Conservation (phyloP, 1,140 invertebrate genomes). For the Penaeus vannamei region DNA sequence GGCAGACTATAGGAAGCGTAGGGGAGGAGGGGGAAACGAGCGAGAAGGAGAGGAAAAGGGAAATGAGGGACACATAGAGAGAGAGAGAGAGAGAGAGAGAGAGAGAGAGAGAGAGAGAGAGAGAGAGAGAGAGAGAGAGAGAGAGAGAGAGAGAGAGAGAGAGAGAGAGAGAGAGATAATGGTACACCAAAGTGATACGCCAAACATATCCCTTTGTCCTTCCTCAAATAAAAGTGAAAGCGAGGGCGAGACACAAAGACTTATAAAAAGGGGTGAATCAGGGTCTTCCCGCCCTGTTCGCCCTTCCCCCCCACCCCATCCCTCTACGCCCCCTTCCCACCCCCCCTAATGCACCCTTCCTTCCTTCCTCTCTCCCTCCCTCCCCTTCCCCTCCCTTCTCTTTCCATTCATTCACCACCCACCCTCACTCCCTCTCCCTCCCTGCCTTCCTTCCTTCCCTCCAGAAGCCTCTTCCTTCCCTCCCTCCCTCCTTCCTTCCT, state of each 20-base stretch:
- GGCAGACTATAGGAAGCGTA: neutral
- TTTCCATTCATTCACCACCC: neutral
- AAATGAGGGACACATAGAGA: neutral
- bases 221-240: neutral
- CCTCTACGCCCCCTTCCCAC: neutral
- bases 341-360: neutral
- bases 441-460: neutral
- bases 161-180: too few relatives aligned
- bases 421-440: neutral
- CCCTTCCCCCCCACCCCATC: neutral
- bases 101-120: slow-evolving; percentile 44
- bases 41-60: neutral
- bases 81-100: slow-evolving; percentile 23
- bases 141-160: too few relatives aligned
- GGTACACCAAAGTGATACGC: neutral
- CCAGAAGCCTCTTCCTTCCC: too few relatives aligned
- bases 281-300: neutral
- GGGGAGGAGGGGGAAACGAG: too few relatives aligned
- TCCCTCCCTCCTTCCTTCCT: neutral
- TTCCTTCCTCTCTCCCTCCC: neutral
- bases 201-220: neutral
- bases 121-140: slow-evolving; percentile 26
- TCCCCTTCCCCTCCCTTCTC: slow-evolving; percentile 24
- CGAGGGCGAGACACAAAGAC: neutral
- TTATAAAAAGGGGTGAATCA: neutral